A percentile compares a stretch with the other conserved stretches of the same genome.
phyloP scores from a whole-genome alignment of 2,888 invertebrate genomes.

The Malthinus seriepunctatus region DNA sequence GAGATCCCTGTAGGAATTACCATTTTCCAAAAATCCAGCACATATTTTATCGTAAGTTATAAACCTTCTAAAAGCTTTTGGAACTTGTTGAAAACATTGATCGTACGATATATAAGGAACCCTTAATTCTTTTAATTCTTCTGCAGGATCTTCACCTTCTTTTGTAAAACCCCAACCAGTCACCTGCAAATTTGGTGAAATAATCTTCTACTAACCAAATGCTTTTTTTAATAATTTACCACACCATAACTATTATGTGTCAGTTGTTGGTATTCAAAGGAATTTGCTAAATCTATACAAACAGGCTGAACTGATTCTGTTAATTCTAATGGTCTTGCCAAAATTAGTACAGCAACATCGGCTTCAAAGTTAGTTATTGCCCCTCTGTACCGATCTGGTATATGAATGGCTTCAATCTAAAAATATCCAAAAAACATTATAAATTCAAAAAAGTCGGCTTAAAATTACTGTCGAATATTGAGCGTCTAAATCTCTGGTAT shows the following conservation, averaged over 20 bases:
- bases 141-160: constrained; percentile 35
- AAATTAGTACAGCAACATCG: constrained; percentile 49
- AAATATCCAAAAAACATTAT: no score
- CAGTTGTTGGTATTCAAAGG: constrained; percentile 15
- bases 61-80: constrained; percentile 23
- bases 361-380: constrained; percentile 34
- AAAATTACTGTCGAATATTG: constrained; percentile 9
- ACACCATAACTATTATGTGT: constrained; percentile 28
- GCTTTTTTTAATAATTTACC: constrained; percentile 36
- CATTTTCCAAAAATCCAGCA: constrained; percentile 31
- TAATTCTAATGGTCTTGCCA: constrained; percentile 40
- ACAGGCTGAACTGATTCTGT: constrained; percentile 48
- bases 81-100: constrained; percentile 31
- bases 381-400: constrained; percentile 37
- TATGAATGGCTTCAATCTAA: constrained; percentile 24
- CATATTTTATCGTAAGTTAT: constrained; percentile 48
- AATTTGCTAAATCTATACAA: constrained; percentile 42
- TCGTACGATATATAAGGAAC: constrained; percentile 32
- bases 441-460: no score
- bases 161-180: constrained; percentile 46
- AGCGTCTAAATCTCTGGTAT: constrained; percentile 34
- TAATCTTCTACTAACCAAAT: background rate
- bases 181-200: constrained; percentile 33
- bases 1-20: constrained; percentile 40
- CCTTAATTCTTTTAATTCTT: constrained; percentile 34